phyloP scores from a whole-genome alignment of 2,797 vertebrate genomes.

The Eulemur mongoz region DNA sequence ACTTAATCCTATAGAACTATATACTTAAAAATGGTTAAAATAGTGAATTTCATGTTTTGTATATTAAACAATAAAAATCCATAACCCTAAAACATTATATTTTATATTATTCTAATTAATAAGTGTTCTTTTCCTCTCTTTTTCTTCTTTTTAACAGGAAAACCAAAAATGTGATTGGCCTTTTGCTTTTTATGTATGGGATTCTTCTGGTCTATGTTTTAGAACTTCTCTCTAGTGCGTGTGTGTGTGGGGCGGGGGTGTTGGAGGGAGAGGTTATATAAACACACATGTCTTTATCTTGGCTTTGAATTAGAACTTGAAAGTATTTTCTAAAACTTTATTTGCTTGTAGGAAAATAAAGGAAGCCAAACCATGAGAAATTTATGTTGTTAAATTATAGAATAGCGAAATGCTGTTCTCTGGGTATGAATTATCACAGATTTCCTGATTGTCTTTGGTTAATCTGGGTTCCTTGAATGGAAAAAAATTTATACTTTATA shows the following conservation, averaged over 20 bases:
- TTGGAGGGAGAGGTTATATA: not conserved
- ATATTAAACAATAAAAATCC: not conserved
- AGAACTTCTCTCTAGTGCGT: slow-evolving; percentile 2
- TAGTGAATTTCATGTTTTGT: not conserved
- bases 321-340: slow-evolving; percentile 54
- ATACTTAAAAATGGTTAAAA: slow-evolving; percentile 17
- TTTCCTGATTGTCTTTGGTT: slow-evolving; percentile 44
- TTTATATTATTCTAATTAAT: not conserved
- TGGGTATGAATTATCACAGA: slow-evolving; percentile 35
- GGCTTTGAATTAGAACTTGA: slow-evolving; percentile 48
- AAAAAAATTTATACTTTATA: slow-evolving; percentile 9
- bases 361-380: slow-evolving; percentile 40
- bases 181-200: slow-evolving; percentile 27
- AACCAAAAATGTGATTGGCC: slow-evolving; percentile 12
- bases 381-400: slow-evolving; percentile 51
- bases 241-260: not conserved
- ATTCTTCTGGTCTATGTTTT: slow-evolving; percentile 17
- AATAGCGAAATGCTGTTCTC: slow-evolving; percentile 50
- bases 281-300: slow-evolving; percentile 52
- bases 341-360: slow-evolving; percentile 56
- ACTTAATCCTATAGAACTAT: not conserved
- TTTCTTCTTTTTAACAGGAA: slow-evolving; percentile 39
- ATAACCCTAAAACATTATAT: not conserved
- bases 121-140: not conserved
- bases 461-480: not conserved